A percentile compares a stretch with the other conserved stretches of the same genome.
phyloP scores from a whole-genome alignment of 2,113 vertebrate genomes.

The Eulacestoma nigropectus region DNA sequence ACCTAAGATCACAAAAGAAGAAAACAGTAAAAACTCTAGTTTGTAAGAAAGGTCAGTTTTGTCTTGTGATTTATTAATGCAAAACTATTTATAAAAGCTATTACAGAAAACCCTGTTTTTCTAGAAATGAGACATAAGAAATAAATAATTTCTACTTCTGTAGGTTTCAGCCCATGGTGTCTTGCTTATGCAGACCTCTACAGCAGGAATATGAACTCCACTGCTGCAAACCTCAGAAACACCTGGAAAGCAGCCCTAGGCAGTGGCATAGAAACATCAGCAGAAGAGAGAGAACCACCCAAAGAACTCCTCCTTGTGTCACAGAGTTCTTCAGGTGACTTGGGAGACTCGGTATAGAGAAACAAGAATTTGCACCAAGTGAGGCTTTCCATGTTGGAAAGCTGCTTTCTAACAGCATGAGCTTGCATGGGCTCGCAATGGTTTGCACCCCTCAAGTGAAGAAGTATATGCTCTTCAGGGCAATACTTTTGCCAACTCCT shows the following conservation, averaged over 20 bases:
- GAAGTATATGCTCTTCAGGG: accelerated
- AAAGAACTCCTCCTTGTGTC: background rate
- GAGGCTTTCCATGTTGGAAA: background rate
- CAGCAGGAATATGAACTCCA: background rate
- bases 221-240: background rate
- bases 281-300: background rate
- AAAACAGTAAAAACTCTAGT: background rate
- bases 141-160: background rate
- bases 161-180: background rate
- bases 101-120: background rate
- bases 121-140: background rate
- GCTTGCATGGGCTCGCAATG: background rate
- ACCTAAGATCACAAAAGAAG: background rate
- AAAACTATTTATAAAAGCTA: background rate
- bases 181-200: background rate
- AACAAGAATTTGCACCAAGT: background rate
- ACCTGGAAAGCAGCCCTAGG: background rate
- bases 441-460: background rate
- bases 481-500: background rate
- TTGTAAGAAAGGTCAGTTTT: background rate
- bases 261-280: background rate
- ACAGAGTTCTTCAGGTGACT: background rate
- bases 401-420: background rate
- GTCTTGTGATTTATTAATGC: background rate
- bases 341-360: background rate